Conservation (phyloP, 2,113 vertebrate genomes). For the Etheostoma cragini region DNA sequence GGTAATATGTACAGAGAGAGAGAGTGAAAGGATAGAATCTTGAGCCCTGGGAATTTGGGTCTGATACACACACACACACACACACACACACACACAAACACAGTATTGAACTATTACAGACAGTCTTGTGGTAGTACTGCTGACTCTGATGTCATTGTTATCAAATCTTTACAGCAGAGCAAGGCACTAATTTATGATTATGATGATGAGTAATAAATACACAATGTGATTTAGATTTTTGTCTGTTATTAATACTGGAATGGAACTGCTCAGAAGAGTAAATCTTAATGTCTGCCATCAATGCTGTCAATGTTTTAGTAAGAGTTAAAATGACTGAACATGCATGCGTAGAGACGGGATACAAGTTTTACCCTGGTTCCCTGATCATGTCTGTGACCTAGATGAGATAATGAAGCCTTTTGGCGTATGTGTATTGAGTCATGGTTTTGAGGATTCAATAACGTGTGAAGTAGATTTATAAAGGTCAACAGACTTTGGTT, state of each 20-base stretch:
- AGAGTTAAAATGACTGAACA: background rate
- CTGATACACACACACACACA: constrained; percentile 19
- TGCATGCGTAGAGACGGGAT: background rate
- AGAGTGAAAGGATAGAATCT: constrained; percentile 35
- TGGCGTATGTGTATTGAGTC: background rate
- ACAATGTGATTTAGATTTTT: background rate
- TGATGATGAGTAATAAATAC: background rate
- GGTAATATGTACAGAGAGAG: no score
- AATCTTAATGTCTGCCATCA: background rate
- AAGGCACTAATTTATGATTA: background rate
- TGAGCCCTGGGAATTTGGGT: constrained; percentile 55
- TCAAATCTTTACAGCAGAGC: background rate
- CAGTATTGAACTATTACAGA: constrained; percentile 34
- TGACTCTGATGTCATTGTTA: constrained; percentile 11
- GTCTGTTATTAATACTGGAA: background rate
- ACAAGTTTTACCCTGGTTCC: background rate
- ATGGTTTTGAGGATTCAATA: background rate
- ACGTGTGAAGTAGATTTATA: background rate
- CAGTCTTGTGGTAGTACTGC: constrained; percentile 31
- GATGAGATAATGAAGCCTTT: background rate
- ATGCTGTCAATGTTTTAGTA: background rate
- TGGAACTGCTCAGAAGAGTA: background rate
- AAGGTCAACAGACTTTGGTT: background rate
- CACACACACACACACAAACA: constrained; percentile 3
- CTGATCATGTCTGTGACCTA: background rate